Evolutionary conservation across 2,888 invertebrate genomes (phyloP).

Genomic region (Cephus spinipes): DNA sequence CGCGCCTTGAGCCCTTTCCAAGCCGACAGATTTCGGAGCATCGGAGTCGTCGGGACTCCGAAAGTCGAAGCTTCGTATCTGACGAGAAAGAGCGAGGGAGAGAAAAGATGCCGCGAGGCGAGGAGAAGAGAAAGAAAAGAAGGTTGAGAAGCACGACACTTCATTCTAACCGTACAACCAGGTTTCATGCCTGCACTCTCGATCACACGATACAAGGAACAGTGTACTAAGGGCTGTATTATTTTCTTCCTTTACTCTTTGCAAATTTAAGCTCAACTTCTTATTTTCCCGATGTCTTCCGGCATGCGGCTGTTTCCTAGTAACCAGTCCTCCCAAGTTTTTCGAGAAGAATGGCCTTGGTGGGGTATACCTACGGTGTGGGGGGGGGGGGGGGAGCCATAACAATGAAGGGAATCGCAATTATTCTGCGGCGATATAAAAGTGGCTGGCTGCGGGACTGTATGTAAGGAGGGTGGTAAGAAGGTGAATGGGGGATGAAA

Average conservation of each 20-base stretch:
- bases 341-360: no score
- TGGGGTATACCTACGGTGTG: no score
- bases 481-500: slow-evolving; percentile 10
- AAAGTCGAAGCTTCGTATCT: no score
- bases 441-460: background rate
- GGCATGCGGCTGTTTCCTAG: no score
- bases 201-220: no score
- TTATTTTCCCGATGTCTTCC: no score
- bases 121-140: background rate
- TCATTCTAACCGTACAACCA: background rate
- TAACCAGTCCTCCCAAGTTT: no score
- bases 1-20: no score
- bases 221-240: no score
- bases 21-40: no score
- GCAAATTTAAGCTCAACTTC: background rate
- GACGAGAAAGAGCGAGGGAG: background rate
- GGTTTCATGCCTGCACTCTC: background rate
- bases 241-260: no score
- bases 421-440: slow-evolving; percentile 5
- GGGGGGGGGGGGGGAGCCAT: no score
- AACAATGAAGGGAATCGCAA: slow-evolving; percentile 10
- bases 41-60: background rate
- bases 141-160: background rate
- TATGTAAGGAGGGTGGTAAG: background rate
- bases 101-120: background rate